These are phyloP conservation scores for Lydus trimaculatus DNA, from an alignment of 2,888 invertebrate species.

Conservation along the genomic window DNA sequence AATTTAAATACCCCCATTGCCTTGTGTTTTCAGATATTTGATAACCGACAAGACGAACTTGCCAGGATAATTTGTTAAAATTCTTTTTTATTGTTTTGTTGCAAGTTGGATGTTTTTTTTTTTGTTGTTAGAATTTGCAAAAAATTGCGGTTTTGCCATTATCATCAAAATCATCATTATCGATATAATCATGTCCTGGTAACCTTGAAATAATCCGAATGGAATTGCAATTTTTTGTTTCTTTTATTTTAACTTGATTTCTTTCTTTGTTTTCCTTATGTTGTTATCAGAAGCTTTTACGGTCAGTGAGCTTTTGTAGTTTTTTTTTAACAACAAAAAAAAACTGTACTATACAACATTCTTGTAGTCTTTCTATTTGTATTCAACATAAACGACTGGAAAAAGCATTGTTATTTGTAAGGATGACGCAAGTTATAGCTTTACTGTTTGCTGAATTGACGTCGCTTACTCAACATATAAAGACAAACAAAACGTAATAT, in stretches of 20 bases:
- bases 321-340: background rate
- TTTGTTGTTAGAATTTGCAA: background rate
- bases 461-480: slow-evolving; percentile 14
- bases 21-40: slow-evolving; percentile 28
- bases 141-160: slow-evolving; percentile 3
- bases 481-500: background rate
- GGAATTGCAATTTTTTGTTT: background rate
- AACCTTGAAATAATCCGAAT: slow-evolving; percentile 1
- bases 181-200: background rate
- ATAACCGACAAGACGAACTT: slow-evolving; percentile 13
- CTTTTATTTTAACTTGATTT: background rate
- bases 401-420: background rate
- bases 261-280: background rate
- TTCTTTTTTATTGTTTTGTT: background rate
- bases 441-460: slow-evolving; percentile 14
- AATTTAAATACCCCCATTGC: slow-evolving; percentile 28
- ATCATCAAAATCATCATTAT: background rate
- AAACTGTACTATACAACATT: background rate
- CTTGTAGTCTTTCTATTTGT: background rate
- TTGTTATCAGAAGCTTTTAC: background rate
- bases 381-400: background rate
- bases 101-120: background rate
- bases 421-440: slow-evolving; percentile 12
- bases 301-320: background rate
- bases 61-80: slow-evolving; percentile 4